A percentile compares a stretch with the other conserved stretches of the same genome.
These are phyloP conservation scores for Ivindomyrus marchei DNA, from an alignment of 2,113 vertebrate species.

Conservation along the genomic window DNA sequence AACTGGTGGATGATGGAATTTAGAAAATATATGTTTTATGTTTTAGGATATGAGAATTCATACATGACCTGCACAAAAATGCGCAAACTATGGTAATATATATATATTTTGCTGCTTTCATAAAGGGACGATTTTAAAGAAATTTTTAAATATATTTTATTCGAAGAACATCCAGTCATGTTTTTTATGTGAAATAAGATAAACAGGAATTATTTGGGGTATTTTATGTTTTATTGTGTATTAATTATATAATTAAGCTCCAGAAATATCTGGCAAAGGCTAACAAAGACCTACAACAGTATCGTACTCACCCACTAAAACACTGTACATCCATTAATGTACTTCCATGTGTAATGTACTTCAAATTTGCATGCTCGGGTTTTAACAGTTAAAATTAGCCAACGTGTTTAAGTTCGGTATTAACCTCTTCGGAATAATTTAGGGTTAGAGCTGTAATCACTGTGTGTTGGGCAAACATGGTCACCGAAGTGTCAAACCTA, in stretches of 20 bases:
- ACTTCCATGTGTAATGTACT: neutral
- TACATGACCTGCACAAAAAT: neutral
- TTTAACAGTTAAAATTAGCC: neutral
- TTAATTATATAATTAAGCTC: neutral
- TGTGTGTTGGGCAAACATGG: neutral
- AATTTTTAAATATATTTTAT: neutral
- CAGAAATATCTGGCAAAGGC: neutral
- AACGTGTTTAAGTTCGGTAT: neutral
- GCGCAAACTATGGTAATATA: neutral
- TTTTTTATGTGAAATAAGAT: neutral
- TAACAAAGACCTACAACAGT: neutral
- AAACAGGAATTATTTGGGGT: neutral
- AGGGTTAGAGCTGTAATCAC: neutral
- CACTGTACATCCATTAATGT: neutral
- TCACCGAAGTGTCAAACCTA: neutral
- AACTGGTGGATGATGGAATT: constrained; percentile 34
- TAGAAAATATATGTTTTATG: constrained; percentile 17
- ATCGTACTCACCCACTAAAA: neutral
- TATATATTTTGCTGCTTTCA: neutral
- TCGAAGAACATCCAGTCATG: neutral
- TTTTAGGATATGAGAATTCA: neutral
- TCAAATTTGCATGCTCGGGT: neutral
- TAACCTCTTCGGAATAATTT: neutral
- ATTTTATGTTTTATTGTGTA: neutral
- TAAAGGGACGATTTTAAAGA: neutral